Evolutionary conservation across 92 coral and sea anemone genomes (phyloP).

Genomic region (Scolanthus callimorphus): DNA sequence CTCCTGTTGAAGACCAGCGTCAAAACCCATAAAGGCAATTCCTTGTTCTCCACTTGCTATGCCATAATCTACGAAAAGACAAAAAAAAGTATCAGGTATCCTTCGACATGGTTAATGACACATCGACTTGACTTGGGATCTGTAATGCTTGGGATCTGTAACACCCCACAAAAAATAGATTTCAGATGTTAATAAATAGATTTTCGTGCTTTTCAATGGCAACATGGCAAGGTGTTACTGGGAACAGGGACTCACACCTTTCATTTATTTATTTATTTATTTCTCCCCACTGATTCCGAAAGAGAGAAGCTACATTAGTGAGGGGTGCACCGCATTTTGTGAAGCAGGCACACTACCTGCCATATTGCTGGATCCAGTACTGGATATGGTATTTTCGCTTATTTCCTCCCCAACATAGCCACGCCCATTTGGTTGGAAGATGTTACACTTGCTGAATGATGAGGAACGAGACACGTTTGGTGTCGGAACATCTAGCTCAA

Average conservation of each 20-base stretch:
- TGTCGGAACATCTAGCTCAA: conserved; percentile 44
- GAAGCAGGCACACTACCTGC: conserved; percentile 65
- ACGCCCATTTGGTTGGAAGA: conserved; percentile 48
- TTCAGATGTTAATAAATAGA: too few species aligned
- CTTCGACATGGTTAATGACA: background rate
- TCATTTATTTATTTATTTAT: too few species aligned
- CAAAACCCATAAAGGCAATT: conserved; percentile 49
- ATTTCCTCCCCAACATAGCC: conserved; percentile 43
- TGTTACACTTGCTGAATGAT: conserved; percentile 46
- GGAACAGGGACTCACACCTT: too few species aligned
- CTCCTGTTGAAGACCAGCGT: conserved; percentile 26
- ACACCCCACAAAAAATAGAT: too few species aligned
- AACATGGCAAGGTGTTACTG: too few species aligned
- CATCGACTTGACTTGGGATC: too few species aligned
- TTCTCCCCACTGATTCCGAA: too few species aligned
- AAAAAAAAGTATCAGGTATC: background rate
- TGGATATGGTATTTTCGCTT: conserved; percentile 64
- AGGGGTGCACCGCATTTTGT: too few species aligned
- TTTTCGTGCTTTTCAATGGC: too few species aligned
- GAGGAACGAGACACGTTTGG: conserved; percentile 44
- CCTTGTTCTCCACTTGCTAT: conserved; percentile 86
- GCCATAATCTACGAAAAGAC: conserved; percentile 55
- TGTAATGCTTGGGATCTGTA: too few species aligned
- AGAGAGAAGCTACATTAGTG: too few species aligned
- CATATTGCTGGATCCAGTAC: conserved; percentile 53